phyloP scores from a whole-genome alignment of 2,113 vertebrate genomes.

The Sprattus sprattus region DNA sequence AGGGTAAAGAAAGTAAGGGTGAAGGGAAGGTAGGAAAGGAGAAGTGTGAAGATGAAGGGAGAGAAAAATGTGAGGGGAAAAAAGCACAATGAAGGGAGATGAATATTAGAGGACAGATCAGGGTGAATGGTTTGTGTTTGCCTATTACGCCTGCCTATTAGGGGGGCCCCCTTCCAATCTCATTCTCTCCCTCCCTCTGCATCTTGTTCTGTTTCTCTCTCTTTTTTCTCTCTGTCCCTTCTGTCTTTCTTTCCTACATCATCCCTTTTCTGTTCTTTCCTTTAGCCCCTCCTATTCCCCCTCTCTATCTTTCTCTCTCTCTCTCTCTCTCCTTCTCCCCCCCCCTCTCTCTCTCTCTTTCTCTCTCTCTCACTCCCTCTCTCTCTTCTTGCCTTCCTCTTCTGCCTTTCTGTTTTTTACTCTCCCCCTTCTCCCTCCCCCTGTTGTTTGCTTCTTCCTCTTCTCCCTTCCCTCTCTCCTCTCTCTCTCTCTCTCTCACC shows the following conservation, averaged over 20 bases:
- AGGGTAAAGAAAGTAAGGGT: too few relatives aligned
- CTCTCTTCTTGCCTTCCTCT: not conserved
- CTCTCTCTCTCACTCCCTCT: not conserved
- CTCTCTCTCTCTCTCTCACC: not conserved
- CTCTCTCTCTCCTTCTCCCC: not conserved
- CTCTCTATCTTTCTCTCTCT: not conserved
- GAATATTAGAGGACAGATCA: too few relatives aligned
- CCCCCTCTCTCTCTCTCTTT: too few relatives aligned
- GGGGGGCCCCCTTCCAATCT: slow-evolving; percentile 39
- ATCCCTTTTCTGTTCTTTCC: too few relatives aligned
- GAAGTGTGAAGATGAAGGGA: too few relatives aligned
- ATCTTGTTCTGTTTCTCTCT: not conserved
- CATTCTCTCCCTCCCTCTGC: not conserved
- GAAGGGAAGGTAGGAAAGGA: too few relatives aligned
- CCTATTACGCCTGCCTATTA: slow-evolving; percentile 25
- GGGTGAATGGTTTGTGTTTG: too few relatives aligned
- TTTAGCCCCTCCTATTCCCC: not conserved
- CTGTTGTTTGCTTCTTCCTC: not conserved
- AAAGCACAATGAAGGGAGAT: too few relatives aligned
- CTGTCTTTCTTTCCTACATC: too few relatives aligned
- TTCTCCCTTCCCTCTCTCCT: too few relatives aligned
- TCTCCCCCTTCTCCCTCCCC: not conserved
- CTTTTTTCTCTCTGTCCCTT: too few relatives aligned
- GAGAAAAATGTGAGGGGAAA: too few relatives aligned
- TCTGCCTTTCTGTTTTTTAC: not conserved